Evolutionary conservation across 2,113 vertebrate genomes (phyloP), one percentile per base, ranked within the genome.

Genomic region (Boleophthalmus pectinirostris): DNA sequence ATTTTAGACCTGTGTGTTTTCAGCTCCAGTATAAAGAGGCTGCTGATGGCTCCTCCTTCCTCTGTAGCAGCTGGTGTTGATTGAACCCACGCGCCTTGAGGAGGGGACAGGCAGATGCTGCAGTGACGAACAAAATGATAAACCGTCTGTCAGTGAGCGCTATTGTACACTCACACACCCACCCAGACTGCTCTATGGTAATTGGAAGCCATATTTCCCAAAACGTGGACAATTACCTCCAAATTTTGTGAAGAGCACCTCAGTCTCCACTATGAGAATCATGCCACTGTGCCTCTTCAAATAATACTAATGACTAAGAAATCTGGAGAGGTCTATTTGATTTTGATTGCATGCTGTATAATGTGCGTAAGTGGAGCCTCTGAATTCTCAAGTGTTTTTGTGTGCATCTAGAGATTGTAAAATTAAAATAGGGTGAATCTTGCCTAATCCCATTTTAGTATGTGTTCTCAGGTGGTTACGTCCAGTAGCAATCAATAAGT

Each of bases 31-130:
- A 25, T 71, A 45, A 72, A 76, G 65, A 72, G 25, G 14, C 2
- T 4, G 78, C 66, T 66, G 2, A n/a, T 58, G 54, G 35, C 69
- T 68, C 51, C 24, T 79, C 73, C 73, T 72, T 73, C 66, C 1
- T n/a, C 66, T 76, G 76, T 73, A 82, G 73, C 87, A 89, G 79
- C 80, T 89, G 86, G 63, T 85, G 80, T 77, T 82, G 80, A 79
- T 71, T 77, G 76, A 79, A 80, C 45, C 29, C 11, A 63, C 25
- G 66, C 25, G 70, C 85, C 82, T 74, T 45, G 43, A 79, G 79
- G 74, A 79, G 35, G 18, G 76, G 0, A 1, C 67, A 38, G 83
- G 68, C 90, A 91, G 90, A 89, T 91, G 90, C 84, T 83, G 66
- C 68, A 49, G 82, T 87, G 87, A 85, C 85, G 87, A 51, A 14